Base-by-base conservation (phyloP, 23 tunicate species). In the Phallusia fumigata region DNA sequence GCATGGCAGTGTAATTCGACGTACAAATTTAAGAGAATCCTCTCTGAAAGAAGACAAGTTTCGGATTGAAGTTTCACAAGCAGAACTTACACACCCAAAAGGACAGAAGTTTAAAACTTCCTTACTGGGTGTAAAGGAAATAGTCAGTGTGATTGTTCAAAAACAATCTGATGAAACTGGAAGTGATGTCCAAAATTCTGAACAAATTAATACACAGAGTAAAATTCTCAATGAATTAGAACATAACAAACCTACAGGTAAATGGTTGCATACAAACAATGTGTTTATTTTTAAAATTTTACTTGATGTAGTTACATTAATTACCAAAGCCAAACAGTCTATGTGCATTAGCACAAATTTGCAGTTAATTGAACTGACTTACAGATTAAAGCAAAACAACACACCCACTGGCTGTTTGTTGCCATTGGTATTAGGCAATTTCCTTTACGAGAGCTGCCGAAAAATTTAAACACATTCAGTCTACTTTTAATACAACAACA, bases 71-170 rank as follows among this genome's bases (percentile, higher is more conserved):
- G 73, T 80, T 80, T 80, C 30, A 16, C 58, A 80, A 18, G 40
- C 40, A 18, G 73, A 80, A 26, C 53, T 16, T 31, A 0, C 34
- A 22, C 22, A 31, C 12, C 15, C 73, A 51, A 52, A 32, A 21
- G 64, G 53, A 36, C 33, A 31, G 28, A 49, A 51, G 11, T 28
- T 51, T 52, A 34, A 18, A 13, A 53, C 83, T 31, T 30, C 73
- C 12, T 52, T 52, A 32, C 83, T 80, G 49, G 83, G 83, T 80
- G 73, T 52, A 5, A 80, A 80, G 31, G 73, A 80, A 36, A 80
- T 80, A 15, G 22, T 32, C 5, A 26, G 64, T 31, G 44, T 51
- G 44, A 24, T 80, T 22, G 36, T 80, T 30, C 31, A 50, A 3
- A 32, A 26, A 51, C 51, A 3, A 0, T 80, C 83, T 2, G 73